Evolutionary conservation across 2,113 vertebrate species (phyloP).

Genomic region (Theristicus caerulescens): DNA sequence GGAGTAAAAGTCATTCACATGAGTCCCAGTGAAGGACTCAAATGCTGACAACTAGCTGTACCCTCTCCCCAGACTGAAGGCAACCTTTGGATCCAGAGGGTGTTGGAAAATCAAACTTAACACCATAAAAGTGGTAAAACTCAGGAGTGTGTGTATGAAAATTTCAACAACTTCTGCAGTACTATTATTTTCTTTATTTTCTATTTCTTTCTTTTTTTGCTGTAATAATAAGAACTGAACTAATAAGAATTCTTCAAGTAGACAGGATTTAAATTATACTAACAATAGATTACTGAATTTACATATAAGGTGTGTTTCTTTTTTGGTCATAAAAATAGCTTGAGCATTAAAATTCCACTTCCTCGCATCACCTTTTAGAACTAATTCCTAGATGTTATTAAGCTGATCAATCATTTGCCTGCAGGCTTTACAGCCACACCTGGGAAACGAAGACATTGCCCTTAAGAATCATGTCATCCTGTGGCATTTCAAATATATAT

Average conservation of each 20-base stretch:
- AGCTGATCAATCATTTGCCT: neutral
- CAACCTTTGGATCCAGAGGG: neutral
- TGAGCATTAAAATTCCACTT: neutral
- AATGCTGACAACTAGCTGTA: neutral
- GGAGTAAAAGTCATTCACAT: neutral
- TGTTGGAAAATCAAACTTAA: neutral
- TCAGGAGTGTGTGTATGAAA: neutral
- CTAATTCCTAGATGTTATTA: neutral
- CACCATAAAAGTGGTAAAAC: neutral
- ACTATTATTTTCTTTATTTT: neutral
- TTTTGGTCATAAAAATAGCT: neutral
- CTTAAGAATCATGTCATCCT: neutral
- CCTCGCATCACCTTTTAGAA: neutral
- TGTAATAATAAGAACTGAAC: neutral
- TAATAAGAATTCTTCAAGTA: neutral
- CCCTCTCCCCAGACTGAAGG: neutral
- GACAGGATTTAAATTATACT: neutral
- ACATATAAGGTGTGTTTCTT: neutral
- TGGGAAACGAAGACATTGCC: neutral
- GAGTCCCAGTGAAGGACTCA: neutral
- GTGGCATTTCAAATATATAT: rapidly evolving
- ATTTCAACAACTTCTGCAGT: neutral
- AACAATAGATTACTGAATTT: neutral
- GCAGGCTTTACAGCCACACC: neutral
- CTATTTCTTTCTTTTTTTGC: neutral